A percentile compares a stretch with the other conserved stretches of the same genome.
phyloP scores from a whole-genome alignment of 1,140 invertebrate species.

The Nephila pilipes region DNA sequence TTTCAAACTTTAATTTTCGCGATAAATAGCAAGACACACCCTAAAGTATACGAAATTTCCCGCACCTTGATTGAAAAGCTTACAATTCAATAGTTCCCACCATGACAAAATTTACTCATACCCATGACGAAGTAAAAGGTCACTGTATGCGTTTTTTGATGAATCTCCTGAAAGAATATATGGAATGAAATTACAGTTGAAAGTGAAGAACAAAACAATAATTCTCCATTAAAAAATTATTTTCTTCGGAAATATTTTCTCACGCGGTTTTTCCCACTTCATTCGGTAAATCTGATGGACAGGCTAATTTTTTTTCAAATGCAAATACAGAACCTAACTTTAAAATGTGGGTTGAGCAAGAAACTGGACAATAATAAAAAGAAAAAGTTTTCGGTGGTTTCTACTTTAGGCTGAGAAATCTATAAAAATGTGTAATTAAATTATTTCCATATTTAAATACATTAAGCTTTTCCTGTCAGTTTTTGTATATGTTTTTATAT shows the following conservation, averaged over 20 bases:
- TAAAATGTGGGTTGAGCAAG: too few relatives aligned
- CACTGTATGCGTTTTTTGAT: background rate
- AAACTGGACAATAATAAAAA: too few relatives aligned
- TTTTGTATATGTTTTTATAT: too few relatives aligned
- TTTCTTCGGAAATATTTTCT: background rate
- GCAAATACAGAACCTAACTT: too few relatives aligned
- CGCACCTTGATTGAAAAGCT: background rate
- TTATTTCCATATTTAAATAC: too few relatives aligned
- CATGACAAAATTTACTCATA: background rate
- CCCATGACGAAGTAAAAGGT: background rate
- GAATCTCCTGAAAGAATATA: background rate
- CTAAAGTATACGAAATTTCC: background rate
- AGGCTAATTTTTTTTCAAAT: background rate
- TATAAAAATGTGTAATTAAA: too few relatives aligned
- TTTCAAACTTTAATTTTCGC: background rate
- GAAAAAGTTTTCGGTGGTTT: too few relatives aligned
- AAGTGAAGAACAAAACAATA: conserved; percentile 1
- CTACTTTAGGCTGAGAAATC: too few relatives aligned
- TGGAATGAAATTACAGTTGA: background rate
- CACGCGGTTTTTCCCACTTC: background rate
- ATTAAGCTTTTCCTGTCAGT: too few relatives aligned
- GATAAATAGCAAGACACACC: background rate
- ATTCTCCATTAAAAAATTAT: conserved; percentile 7
- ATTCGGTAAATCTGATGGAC: background rate
- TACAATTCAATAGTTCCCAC: background rate